phyloP scores from a whole-genome alignment of 2,797 vertebrate genomes.

The Bradypus variegatus region DNA sequence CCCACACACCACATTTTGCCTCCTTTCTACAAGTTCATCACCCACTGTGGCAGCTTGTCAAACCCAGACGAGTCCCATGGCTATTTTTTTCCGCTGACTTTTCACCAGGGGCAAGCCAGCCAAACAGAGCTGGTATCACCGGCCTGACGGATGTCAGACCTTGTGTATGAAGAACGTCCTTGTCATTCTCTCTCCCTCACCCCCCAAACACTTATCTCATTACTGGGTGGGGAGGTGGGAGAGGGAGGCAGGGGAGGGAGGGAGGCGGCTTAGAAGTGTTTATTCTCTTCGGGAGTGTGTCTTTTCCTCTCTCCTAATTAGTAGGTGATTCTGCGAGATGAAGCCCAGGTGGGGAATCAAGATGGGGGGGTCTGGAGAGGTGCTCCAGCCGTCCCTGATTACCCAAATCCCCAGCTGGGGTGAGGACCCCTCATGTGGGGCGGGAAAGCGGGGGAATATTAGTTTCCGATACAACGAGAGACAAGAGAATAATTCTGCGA shows the following conservation, averaged over 20 bases:
- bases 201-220: constrained; percentile 64
- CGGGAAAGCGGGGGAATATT: constrained; percentile 66
- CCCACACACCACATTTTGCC: neutral
- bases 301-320: constrained; percentile 44
- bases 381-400: constrained; percentile 46
- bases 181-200: constrained; percentile 34
- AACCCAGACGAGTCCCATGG: constrained; percentile 57
- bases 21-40: constrained; percentile 38
- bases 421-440: constrained; percentile 54
- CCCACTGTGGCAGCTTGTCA: constrained; percentile 49
- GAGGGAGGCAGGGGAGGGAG: neutral
- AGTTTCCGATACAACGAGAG: constrained; percentile 73
- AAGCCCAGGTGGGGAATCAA: constrained; percentile 52
- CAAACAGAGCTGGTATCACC: constrained; percentile 58
- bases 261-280: constrained; percentile 54
- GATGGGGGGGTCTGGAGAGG: constrained; percentile 42
- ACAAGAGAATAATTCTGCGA: constrained; percentile 76
- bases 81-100: constrained; percentile 61
- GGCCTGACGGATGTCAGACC: constrained; percentile 65
- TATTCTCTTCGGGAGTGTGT: constrained; percentile 53
- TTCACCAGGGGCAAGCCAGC: constrained; percentile 57
- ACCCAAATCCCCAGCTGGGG: constrained; percentile 38
- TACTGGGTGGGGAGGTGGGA: neutral
- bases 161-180: constrained; percentile 47
- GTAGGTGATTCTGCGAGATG: constrained; percentile 45